Evolutionary conservation across 2,888 invertebrate genomes (phyloP).

Genomic region (Spilosoma lubricipeda): DNA sequence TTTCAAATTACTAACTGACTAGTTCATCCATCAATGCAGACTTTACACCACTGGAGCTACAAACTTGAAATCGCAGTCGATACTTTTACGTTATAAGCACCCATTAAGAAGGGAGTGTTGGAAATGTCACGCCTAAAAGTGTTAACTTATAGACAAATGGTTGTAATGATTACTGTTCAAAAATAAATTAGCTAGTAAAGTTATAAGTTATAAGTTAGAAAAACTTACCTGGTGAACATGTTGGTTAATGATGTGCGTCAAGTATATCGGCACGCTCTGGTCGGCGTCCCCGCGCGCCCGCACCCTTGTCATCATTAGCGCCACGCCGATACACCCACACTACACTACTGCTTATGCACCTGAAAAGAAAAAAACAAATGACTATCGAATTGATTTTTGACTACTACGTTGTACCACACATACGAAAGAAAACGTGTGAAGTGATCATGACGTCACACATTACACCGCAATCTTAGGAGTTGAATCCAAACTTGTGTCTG

Average conservation of each 20-base stretch:
- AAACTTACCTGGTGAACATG: constrained; percentile 82
- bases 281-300: constrained; percentile 77
- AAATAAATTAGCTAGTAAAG: no score
- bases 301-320: constrained; percentile 80
- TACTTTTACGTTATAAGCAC: no score
- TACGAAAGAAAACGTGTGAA: not conserved
- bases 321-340: constrained; percentile 56
- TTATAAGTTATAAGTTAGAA: not conserved
- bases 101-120: no score
- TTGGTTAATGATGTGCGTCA: constrained; percentile 63
- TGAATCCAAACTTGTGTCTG: no score
- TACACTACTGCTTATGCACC: constrained; percentile 55
- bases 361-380: constrained; percentile 31
- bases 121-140: no score
- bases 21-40: no score
- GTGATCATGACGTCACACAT: not conserved
- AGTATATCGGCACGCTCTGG: constrained; percentile 76
- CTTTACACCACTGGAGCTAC: no score
- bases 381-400: not conserved
- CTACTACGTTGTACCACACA: not conserved
- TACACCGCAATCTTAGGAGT: not conserved
- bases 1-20: no score
- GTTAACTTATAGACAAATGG: no score
- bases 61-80: no score
- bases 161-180: no score